Percentiles rank a stretch among this genome's conserved stretches.
Conservation (phyloP, 2,888 invertebrate genomes). For the Acronicta alni region DNA sequence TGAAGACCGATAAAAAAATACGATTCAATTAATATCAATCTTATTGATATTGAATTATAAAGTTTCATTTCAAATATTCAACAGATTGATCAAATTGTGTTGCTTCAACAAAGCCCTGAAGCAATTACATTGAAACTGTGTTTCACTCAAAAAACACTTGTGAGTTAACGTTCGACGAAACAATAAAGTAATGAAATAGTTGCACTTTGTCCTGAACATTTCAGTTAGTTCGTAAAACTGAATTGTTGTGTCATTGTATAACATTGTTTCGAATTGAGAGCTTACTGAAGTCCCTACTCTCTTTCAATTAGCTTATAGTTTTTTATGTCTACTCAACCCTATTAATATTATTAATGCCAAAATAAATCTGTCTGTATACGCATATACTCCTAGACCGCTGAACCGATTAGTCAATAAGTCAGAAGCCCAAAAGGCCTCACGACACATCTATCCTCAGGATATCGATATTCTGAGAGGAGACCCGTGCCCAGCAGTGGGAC, state of each 20-base stretch:
- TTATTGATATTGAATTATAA: too few species aligned
- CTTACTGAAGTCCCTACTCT: background rate
- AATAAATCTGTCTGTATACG: too few species aligned
- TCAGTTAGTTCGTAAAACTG: slow-evolving; percentile 29
- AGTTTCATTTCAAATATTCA: background rate
- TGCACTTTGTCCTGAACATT: slow-evolving; percentile 22
- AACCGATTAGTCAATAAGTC: too few species aligned
- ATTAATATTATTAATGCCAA: too few species aligned
- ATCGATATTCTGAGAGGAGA: too few species aligned
- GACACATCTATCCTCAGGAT: too few species aligned
- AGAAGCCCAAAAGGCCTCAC: too few species aligned
- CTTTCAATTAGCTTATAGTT: too few species aligned
- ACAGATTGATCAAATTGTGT: slow-evolving; percentile 1
- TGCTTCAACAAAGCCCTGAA: slow-evolving; percentile 9
- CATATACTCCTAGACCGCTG: too few species aligned
- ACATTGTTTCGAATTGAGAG: slow-evolving; percentile 20
- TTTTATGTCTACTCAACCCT: background rate
- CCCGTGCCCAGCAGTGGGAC: too few species aligned
- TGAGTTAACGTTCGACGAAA: slow-evolving; percentile 32
- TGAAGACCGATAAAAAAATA: background rate
- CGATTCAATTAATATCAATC: background rate
- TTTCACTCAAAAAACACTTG: slow-evolving; percentile 38
- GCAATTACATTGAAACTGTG: slow-evolving; percentile 42
- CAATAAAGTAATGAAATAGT: slow-evolving; percentile 38
- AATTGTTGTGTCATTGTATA: slow-evolving; percentile 27